Evolutionary conservation across 2,888 invertebrate genomes (phyloP).

Genomic region (Sarcophaga rosellei): DNA sequence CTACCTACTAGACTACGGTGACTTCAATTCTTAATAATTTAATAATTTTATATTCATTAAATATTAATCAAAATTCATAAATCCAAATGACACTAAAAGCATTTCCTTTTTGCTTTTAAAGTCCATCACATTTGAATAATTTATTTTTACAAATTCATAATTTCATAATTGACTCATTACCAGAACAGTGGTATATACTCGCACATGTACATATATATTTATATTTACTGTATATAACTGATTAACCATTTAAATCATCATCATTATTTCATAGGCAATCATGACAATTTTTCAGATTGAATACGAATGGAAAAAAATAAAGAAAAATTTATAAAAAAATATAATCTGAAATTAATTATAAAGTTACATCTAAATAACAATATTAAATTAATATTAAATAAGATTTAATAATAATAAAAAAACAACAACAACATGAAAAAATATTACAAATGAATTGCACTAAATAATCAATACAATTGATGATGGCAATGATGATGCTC

Average conservation of each 20-base stretch:
- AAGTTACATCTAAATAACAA: slow-evolving; percentile 19
- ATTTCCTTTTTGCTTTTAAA: background rate
- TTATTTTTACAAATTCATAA: slow-evolving; percentile 1
- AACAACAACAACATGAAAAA: background rate
- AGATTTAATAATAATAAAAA: background rate
- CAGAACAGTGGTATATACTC: background rate
- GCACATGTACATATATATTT: background rate
- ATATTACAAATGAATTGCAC: slow-evolving; percentile 18
- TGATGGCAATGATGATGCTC: slow-evolving; percentile 26
- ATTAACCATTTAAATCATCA: background rate
- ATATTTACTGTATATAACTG: background rate
- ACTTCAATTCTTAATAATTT: too few relatives aligned
- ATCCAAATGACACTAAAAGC: too few relatives aligned
- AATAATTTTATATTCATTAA: too few relatives aligned
- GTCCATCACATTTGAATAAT: background rate
- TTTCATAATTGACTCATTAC: slow-evolving; percentile 22
- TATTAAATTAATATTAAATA: slow-evolving; percentile 36
- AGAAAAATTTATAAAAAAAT: background rate
- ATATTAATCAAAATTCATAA: too few relatives aligned
- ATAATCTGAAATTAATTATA: background rate
- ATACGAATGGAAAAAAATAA: background rate
- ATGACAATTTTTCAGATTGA: background rate
- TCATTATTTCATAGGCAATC: background rate
- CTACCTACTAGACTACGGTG: too few relatives aligned
- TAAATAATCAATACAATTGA: slow-evolving; percentile 25